These are phyloP conservation scores for Caloenas nicobarica DNA, from an alignment of 2,113 vertebrate species.

Conservation along the genomic window DNA sequence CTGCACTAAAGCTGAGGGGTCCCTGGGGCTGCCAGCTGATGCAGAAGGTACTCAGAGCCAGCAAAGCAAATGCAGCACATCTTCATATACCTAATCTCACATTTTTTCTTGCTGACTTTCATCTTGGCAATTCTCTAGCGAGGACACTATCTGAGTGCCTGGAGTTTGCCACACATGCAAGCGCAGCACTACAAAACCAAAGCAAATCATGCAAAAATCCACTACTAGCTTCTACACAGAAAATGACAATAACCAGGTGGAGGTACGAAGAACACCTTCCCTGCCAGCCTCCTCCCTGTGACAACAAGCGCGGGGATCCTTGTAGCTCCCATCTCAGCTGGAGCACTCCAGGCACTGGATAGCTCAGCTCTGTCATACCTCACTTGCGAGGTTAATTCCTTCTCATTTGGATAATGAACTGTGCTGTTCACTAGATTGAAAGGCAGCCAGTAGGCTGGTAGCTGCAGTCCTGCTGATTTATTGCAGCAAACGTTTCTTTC, in stretches of 20 bases:
- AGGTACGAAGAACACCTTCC: neutral
- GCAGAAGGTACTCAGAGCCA: neutral
- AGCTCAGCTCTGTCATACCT: neutral
- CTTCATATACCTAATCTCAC: neutral
- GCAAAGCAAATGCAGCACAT: neutral
- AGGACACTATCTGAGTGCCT: neutral
- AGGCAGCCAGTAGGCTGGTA: neutral
- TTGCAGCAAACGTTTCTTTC: no score
- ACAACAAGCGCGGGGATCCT: neutral
- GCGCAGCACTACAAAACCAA: conserved; percentile 9
- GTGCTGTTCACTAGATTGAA: neutral
- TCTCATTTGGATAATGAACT: neutral
- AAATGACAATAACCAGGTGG: neutral
- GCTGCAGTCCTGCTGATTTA: neutral
- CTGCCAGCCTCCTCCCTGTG: neutral
- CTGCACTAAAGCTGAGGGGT: neutral
- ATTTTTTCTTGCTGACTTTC: neutral
- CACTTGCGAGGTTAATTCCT: neutral
- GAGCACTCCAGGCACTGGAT: conserved; percentile 2
- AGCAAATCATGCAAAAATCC: conserved; percentile 6
- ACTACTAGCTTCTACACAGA: neutral
- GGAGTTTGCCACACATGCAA: neutral
- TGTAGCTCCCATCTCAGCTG: neutral
- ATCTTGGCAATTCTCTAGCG: neutral
- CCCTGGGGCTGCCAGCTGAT: neutral